Conservation (phyloP, 2,797 vertebrate species). For the Melanotaenia nigrans region DNA sequence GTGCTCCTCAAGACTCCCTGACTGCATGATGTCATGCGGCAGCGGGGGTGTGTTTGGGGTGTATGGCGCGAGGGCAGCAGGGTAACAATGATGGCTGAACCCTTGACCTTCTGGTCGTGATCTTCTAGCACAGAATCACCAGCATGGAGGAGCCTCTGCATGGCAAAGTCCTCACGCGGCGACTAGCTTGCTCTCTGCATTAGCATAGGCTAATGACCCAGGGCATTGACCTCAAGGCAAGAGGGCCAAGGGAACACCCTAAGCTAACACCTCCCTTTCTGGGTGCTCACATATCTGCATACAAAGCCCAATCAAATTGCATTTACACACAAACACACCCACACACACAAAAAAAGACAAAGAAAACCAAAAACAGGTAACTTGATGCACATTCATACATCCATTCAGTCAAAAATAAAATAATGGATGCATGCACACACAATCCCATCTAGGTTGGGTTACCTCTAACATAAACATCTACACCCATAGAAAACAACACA, state of each 20-base stretch:
- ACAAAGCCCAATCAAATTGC: conserved; percentile 34
- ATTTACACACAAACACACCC: conserved; percentile 19
- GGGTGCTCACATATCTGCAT: conserved; percentile 35
- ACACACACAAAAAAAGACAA: conserved; percentile 20
- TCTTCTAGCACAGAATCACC: conserved; percentile 59
- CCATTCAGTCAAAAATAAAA: conserved; percentile 48
- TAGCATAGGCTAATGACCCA: conserved; percentile 59
- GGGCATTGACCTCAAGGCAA: conserved; percentile 42
- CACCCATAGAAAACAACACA: conserved; percentile 64
- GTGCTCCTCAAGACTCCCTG: conserved; percentile 47
- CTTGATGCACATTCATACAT: conserved; percentile 46
- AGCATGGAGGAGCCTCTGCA: conserved; percentile 47
- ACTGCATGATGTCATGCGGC: conserved; percentile 70
- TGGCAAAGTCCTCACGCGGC: conserved; percentile 44
- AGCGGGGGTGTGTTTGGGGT: conserved; percentile 46
- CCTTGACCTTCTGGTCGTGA: conserved; percentile 71
- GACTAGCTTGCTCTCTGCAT: conserved; percentile 47
- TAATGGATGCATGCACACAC: conserved; percentile 56
- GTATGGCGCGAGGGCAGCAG: conserved; percentile 36
- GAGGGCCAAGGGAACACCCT: conserved; percentile 51
- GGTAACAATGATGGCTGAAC: conserved; percentile 77
- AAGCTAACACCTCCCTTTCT: conserved; percentile 43
- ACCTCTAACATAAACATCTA: conserved; percentile 73
- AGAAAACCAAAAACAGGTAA: conserved; percentile 46
- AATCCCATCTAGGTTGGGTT: conserved; percentile 74